These are phyloP conservation scores for Osmerus mordax DNA, from an alignment of 2,113 vertebrate genomes.

Conservation along the genomic window DNA sequence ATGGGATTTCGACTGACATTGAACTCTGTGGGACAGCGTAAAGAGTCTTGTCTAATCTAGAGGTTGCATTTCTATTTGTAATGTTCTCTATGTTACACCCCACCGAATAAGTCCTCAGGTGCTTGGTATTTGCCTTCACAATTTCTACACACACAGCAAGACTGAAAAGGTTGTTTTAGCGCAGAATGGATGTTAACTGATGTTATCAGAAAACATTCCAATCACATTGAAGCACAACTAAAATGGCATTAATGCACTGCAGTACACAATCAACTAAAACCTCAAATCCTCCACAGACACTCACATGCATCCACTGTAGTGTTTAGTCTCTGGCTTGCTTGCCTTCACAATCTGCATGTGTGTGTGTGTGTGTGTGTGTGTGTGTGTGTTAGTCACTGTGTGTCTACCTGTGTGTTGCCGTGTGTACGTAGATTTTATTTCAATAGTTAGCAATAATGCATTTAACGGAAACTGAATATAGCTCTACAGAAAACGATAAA, in stretches of 20 bases:
- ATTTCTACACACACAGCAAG: neutral
- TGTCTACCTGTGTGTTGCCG: neutral
- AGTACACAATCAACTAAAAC: conserved; percentile 29
- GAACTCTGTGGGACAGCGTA: neutral
- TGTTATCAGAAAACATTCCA: neutral
- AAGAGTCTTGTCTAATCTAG: conserved; percentile 15
- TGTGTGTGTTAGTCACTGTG: conserved; percentile 24
- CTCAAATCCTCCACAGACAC: too few species aligned
- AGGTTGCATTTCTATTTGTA: conserved; percentile 41
- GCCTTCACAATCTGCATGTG: conserved; percentile 57
- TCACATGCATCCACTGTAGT: too few species aligned
- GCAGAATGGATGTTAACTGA: conserved; percentile 19
- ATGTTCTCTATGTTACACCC: conserved; percentile 34
- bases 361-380: conserved; percentile 33
- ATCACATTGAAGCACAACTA: conserved; percentile 11
- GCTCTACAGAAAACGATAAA: neutral
- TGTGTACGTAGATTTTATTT: neutral
- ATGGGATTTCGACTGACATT: conserved; percentile 19
- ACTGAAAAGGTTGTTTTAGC: neutral
- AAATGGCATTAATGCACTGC: conserved; percentile 31
- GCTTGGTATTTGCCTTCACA: conserved; percentile 10
- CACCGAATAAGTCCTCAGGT: conserved; percentile 43
- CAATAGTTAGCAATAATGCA: neutral
- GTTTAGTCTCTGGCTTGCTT: conserved; percentile 38
- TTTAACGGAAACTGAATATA: neutral